These are phyloP conservation scores for Stomorhina lunata DNA, from an alignment of 2,888 invertebrate genomes.

Conservation along the genomic window DNA sequence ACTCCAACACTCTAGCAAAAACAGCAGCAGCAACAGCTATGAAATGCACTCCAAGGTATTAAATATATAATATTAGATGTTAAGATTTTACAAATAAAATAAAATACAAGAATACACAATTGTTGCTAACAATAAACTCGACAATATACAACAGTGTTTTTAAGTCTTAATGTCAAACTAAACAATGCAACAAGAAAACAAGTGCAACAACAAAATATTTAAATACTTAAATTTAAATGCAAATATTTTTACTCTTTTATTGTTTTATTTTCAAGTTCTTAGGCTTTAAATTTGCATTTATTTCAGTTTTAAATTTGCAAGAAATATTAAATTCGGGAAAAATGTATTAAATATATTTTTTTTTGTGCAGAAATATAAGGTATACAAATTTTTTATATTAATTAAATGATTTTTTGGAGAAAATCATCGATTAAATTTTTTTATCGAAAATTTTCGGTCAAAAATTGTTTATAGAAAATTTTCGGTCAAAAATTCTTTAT, in stretches of 20 bases:
- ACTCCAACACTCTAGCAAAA: constrained; percentile 4
- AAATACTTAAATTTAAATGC: too few species aligned
- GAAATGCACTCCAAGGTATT: constrained; percentile 41
- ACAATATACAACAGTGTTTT: constrained; percentile 37
- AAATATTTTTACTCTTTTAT: not conserved
- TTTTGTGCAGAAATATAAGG: too few species aligned
- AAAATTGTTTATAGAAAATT: too few species aligned
- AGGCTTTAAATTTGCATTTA: not conserved
- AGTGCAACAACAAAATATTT: not conserved
- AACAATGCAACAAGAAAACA: constrained; percentile 35
- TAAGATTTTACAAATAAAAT: constrained; percentile 44
- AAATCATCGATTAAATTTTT: too few species aligned
- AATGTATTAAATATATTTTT: too few species aligned
- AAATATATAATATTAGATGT: constrained; percentile 51
- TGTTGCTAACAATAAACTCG: not conserved
- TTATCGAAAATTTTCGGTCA: too few species aligned
- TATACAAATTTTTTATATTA: too few species aligned
- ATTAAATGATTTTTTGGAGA: too few species aligned
- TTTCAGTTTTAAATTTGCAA: too few species aligned
- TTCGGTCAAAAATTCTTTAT: too few species aligned
- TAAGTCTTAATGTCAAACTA: constrained; percentile 54
- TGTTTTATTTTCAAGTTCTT: not conserved
- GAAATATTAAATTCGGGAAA: too few species aligned
- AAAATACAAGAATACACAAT: not conserved
- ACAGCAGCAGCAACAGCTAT: constrained; percentile 19